Base-by-base conservation (phyloP, 2,888 invertebrate genomes). In the Scaeva pyrastri region DNA sequence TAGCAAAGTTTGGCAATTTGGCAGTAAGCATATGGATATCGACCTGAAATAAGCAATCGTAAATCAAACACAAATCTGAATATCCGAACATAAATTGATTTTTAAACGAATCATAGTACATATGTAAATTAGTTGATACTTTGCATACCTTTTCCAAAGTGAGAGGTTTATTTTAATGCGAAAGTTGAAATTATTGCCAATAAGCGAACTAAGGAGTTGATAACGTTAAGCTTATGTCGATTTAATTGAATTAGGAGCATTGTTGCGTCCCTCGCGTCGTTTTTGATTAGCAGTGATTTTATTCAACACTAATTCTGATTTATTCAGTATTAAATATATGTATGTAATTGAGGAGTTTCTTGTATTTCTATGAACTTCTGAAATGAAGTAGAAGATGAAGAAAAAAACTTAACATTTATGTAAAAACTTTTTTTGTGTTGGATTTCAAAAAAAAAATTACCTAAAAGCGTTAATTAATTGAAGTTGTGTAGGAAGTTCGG, bases 41-140 rank as follows among this genome's bases (percentile, higher is more conserved):
- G 36, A 56, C 31, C 11, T 31, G 16, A 11, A 56, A 16, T 11
- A 6, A 56, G 11, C 31, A 10, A 48, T 66, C 48, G 66, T 66
- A 48, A 66, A 66, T 66, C 66, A 66, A 66, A 48, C 31, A 14
- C 14, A 31, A 43, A 62, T 11, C 6, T 41, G 55, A 26, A 55
- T 55, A 55, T 19, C 2, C 2, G 10, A 4, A 23, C 2, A 55
- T 31, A 10, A 55, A 62, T 19, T 21, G 7, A 21, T 21, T 41
- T 60, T 60, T 19, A 60, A 41, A 41, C 19, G 14, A 60, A 39
- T 60, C 7, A 12, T n/a, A 14, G 7, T 60, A 5, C 31, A 31
- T 31, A 23, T 60, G 39, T 21, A 21, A 60, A 60, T 60, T 4
- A 60, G 21, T 60, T 60, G 14, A 41, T 41, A 31, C n/a, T 60